Evolutionary conservation across 2,113 vertebrate genomes (phyloP).

Genomic region (Hemicordylus capensis): DNA sequence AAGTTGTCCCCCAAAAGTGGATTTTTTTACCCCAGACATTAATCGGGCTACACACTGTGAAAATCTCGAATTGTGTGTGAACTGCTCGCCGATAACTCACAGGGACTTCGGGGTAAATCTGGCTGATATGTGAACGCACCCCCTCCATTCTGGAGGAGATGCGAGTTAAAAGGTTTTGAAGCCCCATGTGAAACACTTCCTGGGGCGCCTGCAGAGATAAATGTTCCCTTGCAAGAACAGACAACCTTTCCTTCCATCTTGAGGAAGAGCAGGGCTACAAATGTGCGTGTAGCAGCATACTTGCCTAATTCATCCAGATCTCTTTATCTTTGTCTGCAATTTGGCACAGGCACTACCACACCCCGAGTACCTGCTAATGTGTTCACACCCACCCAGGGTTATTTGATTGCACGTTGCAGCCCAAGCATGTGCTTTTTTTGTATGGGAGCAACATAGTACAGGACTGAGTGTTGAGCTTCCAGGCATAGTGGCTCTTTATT

Average conservation of each 20-base stretch:
- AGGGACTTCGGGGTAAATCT: too few relatives aligned
- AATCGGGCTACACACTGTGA: too few relatives aligned
- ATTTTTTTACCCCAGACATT: too few relatives aligned
- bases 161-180: too few relatives aligned
- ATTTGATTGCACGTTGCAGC: too few relatives aligned
- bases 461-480: not conserved
- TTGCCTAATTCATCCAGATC: not conserved
- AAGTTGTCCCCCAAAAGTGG: too few relatives aligned
- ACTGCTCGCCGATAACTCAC: too few relatives aligned
- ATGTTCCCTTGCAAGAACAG: accelerated
- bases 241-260: not conserved
- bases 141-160: too few relatives aligned
- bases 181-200: too few relatives aligned
- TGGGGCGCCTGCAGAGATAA: not conserved
- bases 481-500: not conserved
- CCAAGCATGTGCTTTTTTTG: not conserved
- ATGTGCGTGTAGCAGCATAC: too few relatives aligned
- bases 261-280: not conserved
- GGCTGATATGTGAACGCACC: too few relatives aligned
- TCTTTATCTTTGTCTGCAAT: not conserved
- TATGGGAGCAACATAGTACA: not conserved
- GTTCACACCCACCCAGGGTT: not conserved
- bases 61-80: too few relatives aligned
- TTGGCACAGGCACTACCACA: not conserved
- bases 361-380: not conserved